These are phyloP conservation scores for Brachionus rubens DNA, from an alignment of 1,140 invertebrate genomes.

Conservation along the genomic window DNA sequence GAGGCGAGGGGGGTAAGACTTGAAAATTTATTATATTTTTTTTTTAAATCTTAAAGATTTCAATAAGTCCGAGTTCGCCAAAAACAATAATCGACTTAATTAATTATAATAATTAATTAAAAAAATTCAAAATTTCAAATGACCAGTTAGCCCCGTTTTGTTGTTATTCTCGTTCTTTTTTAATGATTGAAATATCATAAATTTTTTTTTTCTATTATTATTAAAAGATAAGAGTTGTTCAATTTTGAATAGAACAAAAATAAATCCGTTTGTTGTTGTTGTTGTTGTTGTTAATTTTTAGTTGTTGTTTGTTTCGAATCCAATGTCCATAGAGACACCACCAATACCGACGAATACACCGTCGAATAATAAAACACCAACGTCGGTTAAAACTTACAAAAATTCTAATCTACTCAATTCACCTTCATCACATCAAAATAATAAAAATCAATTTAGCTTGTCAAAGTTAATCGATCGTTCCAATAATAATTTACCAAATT, in stretches of 20 bases:
- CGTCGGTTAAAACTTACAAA: neutral
- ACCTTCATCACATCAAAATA: neutral
- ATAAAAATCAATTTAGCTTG: constrained; percentile 6
- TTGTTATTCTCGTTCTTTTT: neutral
- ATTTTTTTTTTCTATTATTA: neutral
- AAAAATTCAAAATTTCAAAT: constrained; percentile 14
- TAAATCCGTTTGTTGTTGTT: too few relatives aligned
- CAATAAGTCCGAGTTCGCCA: too few relatives aligned
- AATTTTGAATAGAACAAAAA: too few relatives aligned
- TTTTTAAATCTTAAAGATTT: too few relatives aligned
- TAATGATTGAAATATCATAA: constrained; percentile 30
- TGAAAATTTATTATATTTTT: too few relatives aligned
- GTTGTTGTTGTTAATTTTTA: too few relatives aligned
- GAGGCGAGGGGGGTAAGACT: too few relatives aligned
- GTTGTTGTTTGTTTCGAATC: neutral
- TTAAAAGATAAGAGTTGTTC: constrained; percentile 1
- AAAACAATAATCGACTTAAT: constrained; percentile 27
- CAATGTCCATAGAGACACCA: constrained; percentile 30
- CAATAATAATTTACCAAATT: neutral
- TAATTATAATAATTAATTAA: constrained; percentile 39
- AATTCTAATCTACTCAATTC: neutral
- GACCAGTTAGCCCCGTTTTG: constrained; percentile 33
- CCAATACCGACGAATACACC: neutral
- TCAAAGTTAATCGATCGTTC: neutral
- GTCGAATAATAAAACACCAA: constrained; percentile 15